Evolutionary conservation across 2,888 invertebrate genomes (phyloP).

Genomic region (Apotomis betuletana): DNA sequence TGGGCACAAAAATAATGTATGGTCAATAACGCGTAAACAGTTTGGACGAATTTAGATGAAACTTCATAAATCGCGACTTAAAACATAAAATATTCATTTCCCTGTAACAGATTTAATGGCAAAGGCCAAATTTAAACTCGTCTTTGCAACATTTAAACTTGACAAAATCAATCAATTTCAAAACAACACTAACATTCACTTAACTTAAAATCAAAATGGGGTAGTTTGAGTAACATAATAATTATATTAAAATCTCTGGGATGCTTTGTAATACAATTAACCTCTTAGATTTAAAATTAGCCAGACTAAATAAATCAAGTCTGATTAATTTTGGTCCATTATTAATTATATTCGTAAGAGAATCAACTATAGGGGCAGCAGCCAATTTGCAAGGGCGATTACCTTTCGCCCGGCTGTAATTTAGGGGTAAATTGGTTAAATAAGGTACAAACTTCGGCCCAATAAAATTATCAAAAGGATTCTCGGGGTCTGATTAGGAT

Average conservation of each 20-base stretch:
- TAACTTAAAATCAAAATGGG: neutral
- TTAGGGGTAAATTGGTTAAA: conserved; percentile 7
- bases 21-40: no score
- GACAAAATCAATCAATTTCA: no score
- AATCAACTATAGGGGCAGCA: conserved; percentile 1
- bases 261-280: conserved; percentile 7
- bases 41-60: no score
- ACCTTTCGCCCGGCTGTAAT: neutral
- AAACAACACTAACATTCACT: no score
- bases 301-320: conserved; percentile 20
- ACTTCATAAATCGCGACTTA: no score
- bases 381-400: neutral
- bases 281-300: conserved; percentile 12
- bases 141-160: no score
- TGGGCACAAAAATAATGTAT: no score
- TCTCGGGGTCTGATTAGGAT: neutral
- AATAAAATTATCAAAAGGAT: conserved; percentile 1
- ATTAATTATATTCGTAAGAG: conserved; percentile 13
- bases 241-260: neutral
- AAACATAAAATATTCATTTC: no score
- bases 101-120: no score
- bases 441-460: conserved; percentile 8
- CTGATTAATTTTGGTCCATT: conserved; percentile 14
- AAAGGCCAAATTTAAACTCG: no score
- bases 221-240: neutral